phyloP scores from a whole-genome alignment of 92 coral and sea anemone species.

The Chrysogorgia sp. region DNA sequence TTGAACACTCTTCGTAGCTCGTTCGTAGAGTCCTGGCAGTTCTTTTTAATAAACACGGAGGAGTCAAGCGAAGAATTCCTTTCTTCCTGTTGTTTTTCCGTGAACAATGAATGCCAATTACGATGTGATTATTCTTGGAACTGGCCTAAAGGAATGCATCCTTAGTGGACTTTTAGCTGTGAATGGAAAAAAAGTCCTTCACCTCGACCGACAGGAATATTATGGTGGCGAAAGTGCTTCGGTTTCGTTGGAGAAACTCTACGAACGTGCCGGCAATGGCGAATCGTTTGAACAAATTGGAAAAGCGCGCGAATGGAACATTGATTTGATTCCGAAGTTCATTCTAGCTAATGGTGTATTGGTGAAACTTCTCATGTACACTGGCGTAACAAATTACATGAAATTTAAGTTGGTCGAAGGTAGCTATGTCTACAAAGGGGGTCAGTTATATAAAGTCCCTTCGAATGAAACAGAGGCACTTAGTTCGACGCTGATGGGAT shows the following conservation, averaged over 20 bases:
- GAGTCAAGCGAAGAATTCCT: background rate
- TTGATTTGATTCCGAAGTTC: slow-evolving; percentile 90
- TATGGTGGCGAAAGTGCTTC: slow-evolving; percentile 94
- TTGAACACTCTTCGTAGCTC: too few species aligned
- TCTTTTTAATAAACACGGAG: background rate
- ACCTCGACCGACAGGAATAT: slow-evolving; percentile 81
- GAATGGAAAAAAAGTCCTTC: slow-evolving; percentile 80
- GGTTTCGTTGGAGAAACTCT: slow-evolving; percentile 73
- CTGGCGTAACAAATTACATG: slow-evolving; percentile 83
- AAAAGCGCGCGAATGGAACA: slow-evolving; percentile 75
- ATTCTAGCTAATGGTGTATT: slow-evolving; percentile 84
- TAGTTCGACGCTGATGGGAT: slow-evolving; percentile 78
- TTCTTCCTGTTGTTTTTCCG: slow-evolving; percentile 1
- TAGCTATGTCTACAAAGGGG: slow-evolving; percentile 81
- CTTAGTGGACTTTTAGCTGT: slow-evolving; percentile 86
- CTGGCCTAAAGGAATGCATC: slow-evolving; percentile 96
- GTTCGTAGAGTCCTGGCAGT: too few species aligned
- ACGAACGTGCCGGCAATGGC: slow-evolving; percentile 63
- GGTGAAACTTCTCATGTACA: slow-evolving; percentile 78
- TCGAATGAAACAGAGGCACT: slow-evolving; percentile 86
- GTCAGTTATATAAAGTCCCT: slow-evolving; percentile 79
- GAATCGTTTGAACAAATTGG: slow-evolving; percentile 61
- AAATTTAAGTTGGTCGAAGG: slow-evolving; percentile 92
- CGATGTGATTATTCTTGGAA: slow-evolving; percentile 87
- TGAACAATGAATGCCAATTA: slow-evolving; percentile 75